Evolutionary conservation across 2,113 vertebrate species (phyloP), one percentile per base, ranked within the genome.

Genomic region (Notothenia coriiceps): DNA sequence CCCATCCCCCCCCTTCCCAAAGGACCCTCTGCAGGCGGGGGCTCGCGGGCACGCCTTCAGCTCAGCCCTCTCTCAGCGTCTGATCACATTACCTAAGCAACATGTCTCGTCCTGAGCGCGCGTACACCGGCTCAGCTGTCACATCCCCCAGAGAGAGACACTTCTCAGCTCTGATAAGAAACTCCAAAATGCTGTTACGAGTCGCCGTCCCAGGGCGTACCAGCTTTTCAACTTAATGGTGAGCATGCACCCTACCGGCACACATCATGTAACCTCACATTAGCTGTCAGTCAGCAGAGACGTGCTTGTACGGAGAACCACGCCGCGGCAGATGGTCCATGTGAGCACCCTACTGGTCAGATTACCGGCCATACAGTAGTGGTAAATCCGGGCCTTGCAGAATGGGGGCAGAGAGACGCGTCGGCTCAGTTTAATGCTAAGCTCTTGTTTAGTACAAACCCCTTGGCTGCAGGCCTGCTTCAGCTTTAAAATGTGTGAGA

Each of bases 251-350:
- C 79, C 59, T 33, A 55, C 52, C 72, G 13, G 77, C 64, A 77
- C 52, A 79, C 67, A 20, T 46, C 12, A 43, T 66, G 35, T 70
- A 69, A 71, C 56, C 49, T 65, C 11, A 20, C 64, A 18, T 55
- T 81, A 70, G 60, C 54, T 81, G 67, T 70, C 64, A 56, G 51
- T 44, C 4, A 75, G 57, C 76, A 65, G 77, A 79, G 69, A 68
- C 14, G 55, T 77, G 77, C 50, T 47, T 0, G 44, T 76, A 14
- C 66, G 4, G 63, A n/a, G 40, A 20, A 25, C 20, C 35, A 20
- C 3, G 60, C 10, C 10, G 55, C 78, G 91, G 87, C 96, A 97
- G 96, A 96, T 97, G 96, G 95, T 86, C 79, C 88, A 51, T 89
- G 92, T 89, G 88, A n/a, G 59, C 64, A 1, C 46, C 67, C 77